Conservation (phyloP, 2,113 vertebrate genomes). For the Hypanus sabinus region DNA sequence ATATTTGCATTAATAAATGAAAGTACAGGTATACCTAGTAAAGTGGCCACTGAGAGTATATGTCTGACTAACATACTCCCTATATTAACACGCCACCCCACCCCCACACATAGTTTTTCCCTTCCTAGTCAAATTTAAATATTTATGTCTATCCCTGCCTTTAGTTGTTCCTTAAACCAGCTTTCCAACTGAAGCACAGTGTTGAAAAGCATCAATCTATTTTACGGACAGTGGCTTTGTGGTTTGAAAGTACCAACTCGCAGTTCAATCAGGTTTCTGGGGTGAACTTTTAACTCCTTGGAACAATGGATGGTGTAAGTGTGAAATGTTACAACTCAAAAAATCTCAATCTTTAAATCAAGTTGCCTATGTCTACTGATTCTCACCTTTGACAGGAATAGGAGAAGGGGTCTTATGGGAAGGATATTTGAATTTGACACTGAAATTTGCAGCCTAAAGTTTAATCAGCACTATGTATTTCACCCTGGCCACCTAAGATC, state of each 20-base stretch:
- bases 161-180: too few relatives aligned
- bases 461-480: background rate
- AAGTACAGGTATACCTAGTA: too few relatives aligned
- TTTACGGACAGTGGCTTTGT: background rate
- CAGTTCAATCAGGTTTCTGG: background rate
- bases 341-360: background rate
- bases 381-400: background rate
- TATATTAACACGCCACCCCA: too few relatives aligned
- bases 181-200: background rate
- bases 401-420: background rate
- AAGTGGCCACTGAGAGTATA: too few relatives aligned
- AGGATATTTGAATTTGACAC: background rate
- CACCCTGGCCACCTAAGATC: too few relatives aligned
- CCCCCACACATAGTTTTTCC: too few relatives aligned
- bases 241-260: background rate
- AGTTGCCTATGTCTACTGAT: background rate
- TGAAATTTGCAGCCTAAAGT: background rate
- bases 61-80: too few relatives aligned
- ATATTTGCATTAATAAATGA: too few relatives aligned
- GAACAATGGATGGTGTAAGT: background rate
- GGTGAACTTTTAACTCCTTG: background rate
- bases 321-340: background rate
- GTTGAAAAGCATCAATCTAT: background rate
- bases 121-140: too few relatives aligned
- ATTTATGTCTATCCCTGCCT: too few relatives aligned